phyloP scores from a whole-genome alignment of 2,888 invertebrate genomes.

The Ichneumon xanthorius region DNA sequence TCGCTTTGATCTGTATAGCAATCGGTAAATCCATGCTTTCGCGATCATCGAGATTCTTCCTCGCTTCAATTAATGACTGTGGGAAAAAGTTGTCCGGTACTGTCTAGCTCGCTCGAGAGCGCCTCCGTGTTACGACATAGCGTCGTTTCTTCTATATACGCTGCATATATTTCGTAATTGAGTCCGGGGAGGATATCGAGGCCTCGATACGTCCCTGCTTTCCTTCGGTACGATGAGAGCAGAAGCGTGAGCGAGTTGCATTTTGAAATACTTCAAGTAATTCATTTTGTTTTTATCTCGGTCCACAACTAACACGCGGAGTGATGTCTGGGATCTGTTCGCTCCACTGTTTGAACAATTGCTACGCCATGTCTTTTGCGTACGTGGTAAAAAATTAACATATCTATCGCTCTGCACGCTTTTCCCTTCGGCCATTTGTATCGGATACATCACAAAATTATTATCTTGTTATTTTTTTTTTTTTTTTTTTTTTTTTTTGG shows the following conservation, averaged over 20 bases:
- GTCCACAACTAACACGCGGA: background rate
- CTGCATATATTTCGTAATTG: slow-evolving; percentile 43
- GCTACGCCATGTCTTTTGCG: background rate
- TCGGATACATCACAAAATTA: background rate
- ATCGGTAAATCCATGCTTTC: background rate
- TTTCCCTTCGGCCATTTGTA: background rate
- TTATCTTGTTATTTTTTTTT: background rate
- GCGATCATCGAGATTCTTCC: slow-evolving; percentile 43
- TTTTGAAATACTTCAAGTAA: slow-evolving; percentile 40
- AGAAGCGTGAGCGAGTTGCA: slow-evolving; percentile 25
- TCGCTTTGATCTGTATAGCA: background rate
- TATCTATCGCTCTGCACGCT: background rate
- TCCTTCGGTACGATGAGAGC: slow-evolving; percentile 14
- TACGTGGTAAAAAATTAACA: slow-evolving; percentile 9
- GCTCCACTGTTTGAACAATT: slow-evolving; percentile 54
- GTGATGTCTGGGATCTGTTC: background rate
- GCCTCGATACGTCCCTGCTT: slow-evolving; percentile 43
- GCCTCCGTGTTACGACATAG: slow-evolving; percentile 54
- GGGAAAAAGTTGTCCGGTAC: slow-evolving; percentile 43
- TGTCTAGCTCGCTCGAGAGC: slow-evolving; percentile 12
- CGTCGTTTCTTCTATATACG: slow-evolving; percentile 38
- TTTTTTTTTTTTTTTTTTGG: background rate
- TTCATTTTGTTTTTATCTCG: slow-evolving; percentile 39
- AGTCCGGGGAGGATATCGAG: slow-evolving; percentile 55
- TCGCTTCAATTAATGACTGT: slow-evolving; percentile 60